Evolutionary conservation across 2,797 vertebrate genomes (phyloP).

Genomic region (Merluccius polli): DNA sequence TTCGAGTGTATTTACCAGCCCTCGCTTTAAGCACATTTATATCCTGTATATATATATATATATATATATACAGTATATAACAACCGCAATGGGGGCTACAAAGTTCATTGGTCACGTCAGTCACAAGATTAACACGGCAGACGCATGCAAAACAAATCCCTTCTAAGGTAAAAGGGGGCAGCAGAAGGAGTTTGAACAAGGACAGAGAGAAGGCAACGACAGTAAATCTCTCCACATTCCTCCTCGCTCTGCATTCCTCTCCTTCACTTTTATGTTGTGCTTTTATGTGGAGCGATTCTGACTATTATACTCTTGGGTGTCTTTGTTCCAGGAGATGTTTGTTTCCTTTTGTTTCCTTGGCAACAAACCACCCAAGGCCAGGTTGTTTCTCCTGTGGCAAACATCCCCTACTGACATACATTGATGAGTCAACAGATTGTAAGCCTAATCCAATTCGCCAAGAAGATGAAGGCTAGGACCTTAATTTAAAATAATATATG

Average conservation of each 20-base stretch:
- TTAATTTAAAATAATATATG: neutral
- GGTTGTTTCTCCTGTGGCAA: conserved; percentile 38
- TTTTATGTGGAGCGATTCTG: conserved; percentile 17
- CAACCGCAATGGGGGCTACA: too few relatives aligned
- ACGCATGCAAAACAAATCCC: conserved; percentile 15
- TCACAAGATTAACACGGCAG: neutral
- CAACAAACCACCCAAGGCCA: conserved; percentile 38
- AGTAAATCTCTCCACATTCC: conserved; percentile 28
- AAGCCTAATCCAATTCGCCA: conserved; percentile 23
- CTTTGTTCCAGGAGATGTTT: conserved; percentile 40
- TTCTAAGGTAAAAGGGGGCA: neutral
- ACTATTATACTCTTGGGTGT: conserved; percentile 24
- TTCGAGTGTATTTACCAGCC: neutral
- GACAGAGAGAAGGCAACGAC: conserved; percentile 2
- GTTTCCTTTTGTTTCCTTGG: conserved; percentile 40
- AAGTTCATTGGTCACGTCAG: too few relatives aligned
- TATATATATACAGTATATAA: too few relatives aligned
- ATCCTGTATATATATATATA: too few relatives aligned
- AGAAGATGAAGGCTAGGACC: neutral
- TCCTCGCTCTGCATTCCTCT: conserved; percentile 16
- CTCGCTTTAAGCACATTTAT: conserved; percentile 1
- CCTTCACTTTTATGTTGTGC: conserved; percentile 14
- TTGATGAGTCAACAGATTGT: conserved; percentile 44
- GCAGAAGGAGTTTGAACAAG: conserved; percentile 8
- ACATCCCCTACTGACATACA: conserved; percentile 39